Base-by-base conservation (phyloP, 2,888 invertebrate species). In the Stenurella melanura region DNA sequence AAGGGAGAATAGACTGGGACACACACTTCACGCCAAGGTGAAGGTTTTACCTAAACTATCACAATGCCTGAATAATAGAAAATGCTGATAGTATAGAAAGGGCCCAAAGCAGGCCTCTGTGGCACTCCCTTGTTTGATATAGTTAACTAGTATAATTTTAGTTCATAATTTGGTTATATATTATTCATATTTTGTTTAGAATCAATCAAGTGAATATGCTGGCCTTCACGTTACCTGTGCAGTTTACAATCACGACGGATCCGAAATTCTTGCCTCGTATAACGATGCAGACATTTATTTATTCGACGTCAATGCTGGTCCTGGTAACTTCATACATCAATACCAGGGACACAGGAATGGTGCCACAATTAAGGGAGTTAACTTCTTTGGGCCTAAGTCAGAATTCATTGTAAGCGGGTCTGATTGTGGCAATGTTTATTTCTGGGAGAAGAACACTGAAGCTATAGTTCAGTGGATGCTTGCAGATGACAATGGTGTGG, bases 351-450 rank as follows among this genome's bases (percentile, higher is more conserved):
- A 93, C 85, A 90, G 94, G 60, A 81, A 79, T 60, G 77, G 79
- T 10, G 78, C 78, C 11, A 80, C 80, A 5, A 83, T 84, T 58
- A 98, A 98, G 89, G 97, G 97, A 0, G 97, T 98, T 0, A 95
- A 97, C 85, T 98, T 96, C 91, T 98, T 96, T 90, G 98, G 98
- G 0, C 96, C 97, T 0, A 93, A 93, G 83, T 96, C 96, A 81
- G 96, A 98, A 89, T 98, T 93, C 88, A 91, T 98, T 1, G 93
- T 98, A 11, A 97, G 97, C 60, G 98, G 98, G 0, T 97, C 97
- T 1, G 98, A 98, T 88, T 98, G 98, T 89, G 95, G 96, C 9
- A 93, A 97, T 87, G 93, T 93, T 85, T 96, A 93, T 87, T 93
- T 98, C 73, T 98, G 98, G 98, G 97, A 98, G 85, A 95, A 95